Evolutionary conservation across 2,113 vertebrate species (phyloP).

Genomic region (Rostratula benghalensis): DNA sequence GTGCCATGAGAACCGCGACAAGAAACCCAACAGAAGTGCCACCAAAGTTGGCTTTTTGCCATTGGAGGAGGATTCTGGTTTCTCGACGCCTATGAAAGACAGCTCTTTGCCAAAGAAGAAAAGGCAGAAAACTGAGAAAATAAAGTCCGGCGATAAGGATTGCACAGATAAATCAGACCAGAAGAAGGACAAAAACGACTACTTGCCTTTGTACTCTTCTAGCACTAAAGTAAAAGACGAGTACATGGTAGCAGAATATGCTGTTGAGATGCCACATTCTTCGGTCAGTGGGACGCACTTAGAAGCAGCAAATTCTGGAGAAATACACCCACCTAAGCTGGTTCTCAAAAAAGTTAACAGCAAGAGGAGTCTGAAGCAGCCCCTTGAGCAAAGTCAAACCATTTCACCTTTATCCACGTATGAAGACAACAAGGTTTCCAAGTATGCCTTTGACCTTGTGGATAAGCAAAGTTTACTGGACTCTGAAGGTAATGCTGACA

Average conservation of each 20-base stretch:
- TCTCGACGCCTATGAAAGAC: conserved; percentile 85
- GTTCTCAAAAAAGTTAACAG: conserved; percentile 92
- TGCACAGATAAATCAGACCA: conserved; percentile 82
- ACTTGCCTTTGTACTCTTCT: conserved; percentile 86
- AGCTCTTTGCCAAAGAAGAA: conserved; percentile 95
- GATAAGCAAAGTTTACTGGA: conserved; percentile 92
- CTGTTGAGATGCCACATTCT: conserved; percentile 90
- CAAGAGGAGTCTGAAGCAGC: conserved; percentile 88
- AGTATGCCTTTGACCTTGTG: conserved; percentile 94
- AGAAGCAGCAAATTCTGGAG: conserved; percentile 82
- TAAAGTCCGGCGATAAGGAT: conserved; percentile 77
- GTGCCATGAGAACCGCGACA: conserved; percentile 97
- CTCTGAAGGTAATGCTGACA: conserved; percentile 85
- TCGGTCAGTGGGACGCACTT: conserved; percentile 78
- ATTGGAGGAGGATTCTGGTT: conserved; percentile 80
- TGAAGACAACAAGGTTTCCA: conserved; percentile 91
- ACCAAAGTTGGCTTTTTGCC: conserved; percentile 85
- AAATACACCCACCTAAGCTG: conserved; percentile 88
- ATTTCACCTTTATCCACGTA: conserved; percentile 87
- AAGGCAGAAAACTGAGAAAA: conserved; percentile 89
- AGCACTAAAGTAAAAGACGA: conserved; percentile 97
- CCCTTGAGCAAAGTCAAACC: conserved; percentile 82
- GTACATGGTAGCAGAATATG: conserved; percentile 91
- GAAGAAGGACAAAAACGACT: conserved; percentile 86
- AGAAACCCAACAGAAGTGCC: conserved; percentile 86